These are phyloP conservation scores for Dolichallabes microphthalmus DNA, from an alignment of 2,113 vertebrate species.

Conservation along the genomic window DNA sequence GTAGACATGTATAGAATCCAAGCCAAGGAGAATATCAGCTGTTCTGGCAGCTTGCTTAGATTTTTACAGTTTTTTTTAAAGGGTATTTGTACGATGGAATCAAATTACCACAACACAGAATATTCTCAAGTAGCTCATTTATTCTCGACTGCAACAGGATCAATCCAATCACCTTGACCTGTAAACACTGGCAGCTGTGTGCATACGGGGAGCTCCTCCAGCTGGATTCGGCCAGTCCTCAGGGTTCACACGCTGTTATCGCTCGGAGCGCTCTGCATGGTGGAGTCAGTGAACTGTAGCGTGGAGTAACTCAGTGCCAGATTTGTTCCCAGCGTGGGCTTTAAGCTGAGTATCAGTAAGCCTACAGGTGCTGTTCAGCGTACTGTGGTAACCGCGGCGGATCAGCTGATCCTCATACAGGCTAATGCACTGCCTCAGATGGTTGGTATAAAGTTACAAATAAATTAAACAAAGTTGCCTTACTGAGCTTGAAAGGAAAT, in stretches of 20 bases:
- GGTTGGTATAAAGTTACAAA: constrained; percentile 18
- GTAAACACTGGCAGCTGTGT: constrained; percentile 44
- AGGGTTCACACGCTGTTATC: constrained; percentile 51
- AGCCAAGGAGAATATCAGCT: not conserved
- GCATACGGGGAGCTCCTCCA: constrained; percentile 34
- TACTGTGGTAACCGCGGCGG: constrained; percentile 1
- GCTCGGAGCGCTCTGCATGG: constrained; percentile 37
- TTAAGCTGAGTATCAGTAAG: constrained; percentile 53
- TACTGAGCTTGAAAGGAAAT: not conserved
- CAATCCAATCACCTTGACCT: constrained; percentile 41
- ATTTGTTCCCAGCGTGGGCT: constrained; percentile 40
- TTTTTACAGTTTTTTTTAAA: not conserved
- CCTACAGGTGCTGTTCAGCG: constrained; percentile 46
- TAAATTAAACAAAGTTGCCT: not conserved
- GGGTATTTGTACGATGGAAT: constrained; percentile 14
- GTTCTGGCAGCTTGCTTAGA: not conserved
- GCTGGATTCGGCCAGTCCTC: constrained; percentile 42
- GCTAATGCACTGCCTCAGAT: constrained; percentile 19
- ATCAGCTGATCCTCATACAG: constrained; percentile 26
- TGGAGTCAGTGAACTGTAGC: constrained; percentile 46
- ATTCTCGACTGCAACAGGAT: constrained; percentile 7
- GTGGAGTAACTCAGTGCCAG: constrained; percentile 47
- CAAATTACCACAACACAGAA: not conserved
- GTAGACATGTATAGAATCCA: not conserved
- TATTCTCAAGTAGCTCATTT: constrained; percentile 18